phyloP scores from a whole-genome alignment of 2,113 vertebrate species.

The Tylochromis polylepis region DNA sequence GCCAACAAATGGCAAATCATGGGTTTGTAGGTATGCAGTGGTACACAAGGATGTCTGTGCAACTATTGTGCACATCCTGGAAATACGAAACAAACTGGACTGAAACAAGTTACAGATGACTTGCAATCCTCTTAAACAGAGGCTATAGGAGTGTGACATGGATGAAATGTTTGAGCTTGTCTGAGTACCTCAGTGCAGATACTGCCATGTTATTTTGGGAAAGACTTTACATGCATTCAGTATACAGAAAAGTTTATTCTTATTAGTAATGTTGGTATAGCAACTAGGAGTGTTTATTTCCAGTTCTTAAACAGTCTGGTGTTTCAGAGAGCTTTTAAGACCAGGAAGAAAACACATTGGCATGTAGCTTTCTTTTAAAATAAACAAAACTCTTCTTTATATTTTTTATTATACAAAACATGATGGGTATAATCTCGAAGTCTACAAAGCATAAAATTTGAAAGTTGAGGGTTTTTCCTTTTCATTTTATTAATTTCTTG shows the following conservation, averaged over 20 bases:
- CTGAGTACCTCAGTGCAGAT: neutral
- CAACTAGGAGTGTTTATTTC: neutral
- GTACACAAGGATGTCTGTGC: neutral
- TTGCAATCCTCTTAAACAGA: neutral
- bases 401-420: neutral
- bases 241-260: neutral
- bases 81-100: neutral
- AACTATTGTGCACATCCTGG: neutral
- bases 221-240: neutral
- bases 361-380: neutral
- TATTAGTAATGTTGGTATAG: neutral
- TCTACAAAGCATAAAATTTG: neutral
- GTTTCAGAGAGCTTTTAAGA: neutral
- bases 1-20: constrained; percentile 36
- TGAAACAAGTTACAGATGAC: neutral
- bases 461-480: neutral
- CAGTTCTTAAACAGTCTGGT: neutral
- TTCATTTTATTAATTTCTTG: neutral
- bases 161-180: neutral
- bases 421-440: neutral
- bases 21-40: constrained; percentile 30
- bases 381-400: neutral
- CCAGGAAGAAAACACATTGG: neutral
- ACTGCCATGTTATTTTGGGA: neutral
- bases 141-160: neutral